Percentiles rank a stretch among this genome's conserved stretches.
Evolutionary conservation across 2,888 invertebrate species (phyloP).

Genomic region (Heliconius sara): DNA sequence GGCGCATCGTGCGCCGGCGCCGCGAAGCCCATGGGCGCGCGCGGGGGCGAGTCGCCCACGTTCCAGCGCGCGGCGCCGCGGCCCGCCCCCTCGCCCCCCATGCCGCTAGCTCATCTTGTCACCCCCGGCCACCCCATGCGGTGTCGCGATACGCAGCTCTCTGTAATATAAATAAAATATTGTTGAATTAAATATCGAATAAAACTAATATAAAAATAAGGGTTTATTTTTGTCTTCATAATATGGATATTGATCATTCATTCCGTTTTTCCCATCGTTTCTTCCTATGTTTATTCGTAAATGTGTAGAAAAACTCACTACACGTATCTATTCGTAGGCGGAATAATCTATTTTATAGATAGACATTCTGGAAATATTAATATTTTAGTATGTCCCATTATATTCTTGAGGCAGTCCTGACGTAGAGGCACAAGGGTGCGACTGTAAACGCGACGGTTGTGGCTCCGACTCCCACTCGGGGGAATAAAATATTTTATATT

Average conservation of each 20-base stretch:
- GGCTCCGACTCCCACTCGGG: too few relatives aligned
- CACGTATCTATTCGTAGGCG: neutral
- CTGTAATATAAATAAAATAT: neutral
- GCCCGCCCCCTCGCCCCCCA: conserved; percentile 86
- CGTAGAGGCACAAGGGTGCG: too few relatives aligned
- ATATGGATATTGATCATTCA: too few relatives aligned
- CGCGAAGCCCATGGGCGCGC: conserved; percentile 84
- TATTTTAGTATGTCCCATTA: neutral
- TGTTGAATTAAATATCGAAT: neutral
- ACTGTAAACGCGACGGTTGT: too few relatives aligned
- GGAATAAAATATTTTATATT: too few relatives aligned
- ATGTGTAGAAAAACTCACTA: neutral
- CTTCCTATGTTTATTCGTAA: neutral
- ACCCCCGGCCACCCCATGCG: conserved; percentile 68
- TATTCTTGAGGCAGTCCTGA: too few relatives aligned
- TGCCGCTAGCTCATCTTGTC: conserved; percentile 81
- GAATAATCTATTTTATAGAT: neutral
- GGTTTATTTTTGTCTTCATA: neutral
- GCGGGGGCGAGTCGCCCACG: conserved; percentile 85
- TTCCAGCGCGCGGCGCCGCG: conserved; percentile 86
- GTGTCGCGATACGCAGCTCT: conserved; percentile 54
- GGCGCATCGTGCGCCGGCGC: conserved; percentile 84
- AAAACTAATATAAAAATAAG: neutral
- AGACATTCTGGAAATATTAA: neutral
- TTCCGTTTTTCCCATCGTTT: neutral